Conservation (phyloP, 2,888 invertebrate genomes). For the Catocala fraxini region DNA sequence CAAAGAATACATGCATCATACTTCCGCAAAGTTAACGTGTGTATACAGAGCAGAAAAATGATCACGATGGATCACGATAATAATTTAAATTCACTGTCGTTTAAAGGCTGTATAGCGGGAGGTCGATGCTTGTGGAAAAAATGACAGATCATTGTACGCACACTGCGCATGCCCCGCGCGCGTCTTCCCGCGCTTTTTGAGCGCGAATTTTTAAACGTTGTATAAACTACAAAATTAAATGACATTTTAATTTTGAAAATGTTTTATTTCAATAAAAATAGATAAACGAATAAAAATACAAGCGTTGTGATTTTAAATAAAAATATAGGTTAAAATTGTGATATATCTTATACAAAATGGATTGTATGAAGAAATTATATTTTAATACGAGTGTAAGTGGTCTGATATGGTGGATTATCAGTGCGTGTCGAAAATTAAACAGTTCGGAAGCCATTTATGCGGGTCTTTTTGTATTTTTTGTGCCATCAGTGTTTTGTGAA, state of each 20-base stretch:
- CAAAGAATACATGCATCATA: constrained; percentile 25
- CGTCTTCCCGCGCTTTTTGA: constrained; percentile 68
- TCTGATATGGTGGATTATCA: constrained; percentile 55
- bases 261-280: neutral
- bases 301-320: neutral
- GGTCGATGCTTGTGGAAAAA: constrained; percentile 63
- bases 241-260: neutral
- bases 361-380: constrained; percentile 13
- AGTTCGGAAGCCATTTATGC: constrained; percentile 66
- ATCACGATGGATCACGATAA: constrained; percentile 50
- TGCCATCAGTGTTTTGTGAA: constrained; percentile 71
- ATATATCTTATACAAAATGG: constrained; percentile 19
- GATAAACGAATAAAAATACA: too few relatives aligned
- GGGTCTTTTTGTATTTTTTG: constrained; percentile 71
- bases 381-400: constrained; percentile 36
- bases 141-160: constrained; percentile 70
- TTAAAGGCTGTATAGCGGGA: constrained; percentile 70
- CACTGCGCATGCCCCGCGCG: constrained; percentile 76
- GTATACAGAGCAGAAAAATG: constrained; percentile 65
- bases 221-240: neutral
- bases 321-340: constrained; percentile 3
- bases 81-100: constrained; percentile 55
- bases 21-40: constrained; percentile 57
- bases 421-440: constrained; percentile 61
- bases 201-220: constrained; percentile 59